Percentiles rank a stretch among this genome's conserved stretches.
These are phyloP conservation scores for Gulo gulo DNA, from an alignment of 2,113 vertebrate genomes.

Conservation along the genomic window DNA sequence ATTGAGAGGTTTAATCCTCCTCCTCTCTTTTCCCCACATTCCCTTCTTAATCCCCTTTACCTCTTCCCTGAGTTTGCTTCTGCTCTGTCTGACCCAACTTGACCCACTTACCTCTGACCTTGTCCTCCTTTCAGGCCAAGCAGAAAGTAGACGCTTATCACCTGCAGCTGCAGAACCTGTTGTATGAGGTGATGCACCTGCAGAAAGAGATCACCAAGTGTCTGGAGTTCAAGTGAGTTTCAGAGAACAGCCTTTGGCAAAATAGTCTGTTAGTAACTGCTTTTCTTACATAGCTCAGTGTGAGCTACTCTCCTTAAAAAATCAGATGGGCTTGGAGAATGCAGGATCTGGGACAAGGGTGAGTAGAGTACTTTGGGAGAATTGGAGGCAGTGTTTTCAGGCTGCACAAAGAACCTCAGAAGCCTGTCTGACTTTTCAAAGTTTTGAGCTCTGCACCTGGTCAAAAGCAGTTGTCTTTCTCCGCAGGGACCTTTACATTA, in stretches of 20 bases:
- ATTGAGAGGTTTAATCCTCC: not conserved
- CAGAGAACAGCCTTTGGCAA: not conserved
- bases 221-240: slow-evolving; percentile 97
- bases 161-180: slow-evolving; percentile 97
- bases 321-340: fast-evolving
- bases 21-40: not conserved
- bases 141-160: slow-evolving; percentile 96
- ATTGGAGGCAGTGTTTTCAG: not conserved
- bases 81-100: too few relatives aligned
- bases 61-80: not conserved
- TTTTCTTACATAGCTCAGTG: not conserved
- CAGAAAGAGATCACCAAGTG: slow-evolving; percentile 99
- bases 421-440: not conserved
- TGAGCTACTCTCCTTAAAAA: not conserved
- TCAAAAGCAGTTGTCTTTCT: not conserved
- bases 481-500: not conserved
- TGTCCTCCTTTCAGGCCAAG: slow-evolving; percentile 87
- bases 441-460: slow-evolving; percentile 3
- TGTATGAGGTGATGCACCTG: slow-evolving; percentile 98
- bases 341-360: not conserved
- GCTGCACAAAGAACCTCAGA: not conserved
- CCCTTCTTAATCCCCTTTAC: not conserved
- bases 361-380: not conserved
- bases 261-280: not conserved
- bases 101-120: fast-evolving